phyloP scores from a whole-genome alignment of 2,888 invertebrate species.

The Mellilla xanthometata region DNA sequence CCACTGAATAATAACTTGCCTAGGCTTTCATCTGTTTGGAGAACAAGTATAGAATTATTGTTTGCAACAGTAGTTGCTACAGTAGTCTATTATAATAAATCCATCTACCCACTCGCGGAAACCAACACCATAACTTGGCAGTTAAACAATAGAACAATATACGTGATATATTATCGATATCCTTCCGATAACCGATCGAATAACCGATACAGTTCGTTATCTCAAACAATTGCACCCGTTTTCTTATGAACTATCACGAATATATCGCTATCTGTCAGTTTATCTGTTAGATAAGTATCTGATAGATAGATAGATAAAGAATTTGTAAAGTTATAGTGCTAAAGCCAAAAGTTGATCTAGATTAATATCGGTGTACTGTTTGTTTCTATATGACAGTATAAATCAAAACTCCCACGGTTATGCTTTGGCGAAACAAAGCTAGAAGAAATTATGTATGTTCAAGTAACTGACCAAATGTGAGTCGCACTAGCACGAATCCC shows the following conservation, averaged over 20 bases:
- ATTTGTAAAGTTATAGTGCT: slow-evolving; percentile 10
- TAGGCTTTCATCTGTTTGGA: no score
- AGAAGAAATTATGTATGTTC: no score
- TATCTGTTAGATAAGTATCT: slow-evolving; percentile 9
- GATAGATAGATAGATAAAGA: slow-evolving; percentile 14
- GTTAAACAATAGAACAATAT: slow-evolving; percentile 29
- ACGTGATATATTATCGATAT: slow-evolving; percentile 6
- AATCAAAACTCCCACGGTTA: slow-evolving; percentile 12
- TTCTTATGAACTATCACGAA: slow-evolving; percentile 32
- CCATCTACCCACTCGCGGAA: not conserved
- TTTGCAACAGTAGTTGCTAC: not conserved
- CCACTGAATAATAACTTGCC: no score
- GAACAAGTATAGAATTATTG: no score
- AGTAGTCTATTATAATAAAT: not conserved
- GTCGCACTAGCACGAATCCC: no score
- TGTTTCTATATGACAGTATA: slow-evolving; percentile 10
- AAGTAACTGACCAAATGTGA: no score
- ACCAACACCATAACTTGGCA: not conserved
- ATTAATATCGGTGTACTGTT: slow-evolving; percentile 14
- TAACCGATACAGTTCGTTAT: slow-evolving; percentile 12
- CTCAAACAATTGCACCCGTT: slow-evolving; percentile 22
- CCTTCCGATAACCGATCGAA: not conserved
- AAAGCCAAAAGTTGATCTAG: slow-evolving; percentile 8
- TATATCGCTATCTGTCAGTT: slow-evolving; percentile 3
- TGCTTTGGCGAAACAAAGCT: not conserved